Base-by-base conservation (phyloP, 2,797 vertebrate genomes). In the Anabas testudineus region DNA sequence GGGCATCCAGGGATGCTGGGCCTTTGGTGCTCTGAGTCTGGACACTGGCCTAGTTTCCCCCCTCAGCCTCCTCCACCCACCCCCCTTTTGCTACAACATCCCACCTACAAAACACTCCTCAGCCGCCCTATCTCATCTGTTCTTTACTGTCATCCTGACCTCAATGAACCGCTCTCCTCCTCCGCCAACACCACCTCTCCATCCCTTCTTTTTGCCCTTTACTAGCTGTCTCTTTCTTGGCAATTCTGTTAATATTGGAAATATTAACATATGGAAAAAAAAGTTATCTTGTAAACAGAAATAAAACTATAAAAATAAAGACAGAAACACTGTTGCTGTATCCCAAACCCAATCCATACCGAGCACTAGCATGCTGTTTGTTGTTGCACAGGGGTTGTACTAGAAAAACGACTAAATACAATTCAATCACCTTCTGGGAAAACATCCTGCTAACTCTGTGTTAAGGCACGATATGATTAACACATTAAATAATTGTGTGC, bases 41-140 rank as follows among this genome's bases (percentile, higher is more conserved):
- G 93, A 93, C 92, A 94, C 84, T 93, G 93, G 93, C 94, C 94
- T 95, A 94, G 91, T 92, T 94, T 90, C 83, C 43, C 60, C 32
- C 49, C 48, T 26, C 36, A 42, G 43, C 62, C 46, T n/a, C 49
- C 56, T 43, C n/a, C 36, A 32, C 56, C 39, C 8, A 19, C 51
- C 24, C 41, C 18, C 56, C 53, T 60, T 55, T 74, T 64, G 77
- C 63, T 53, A 69, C 66, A 83, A 85, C 83, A 89, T 85, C 82
- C 82, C 90, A 91, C 87, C 90, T 90, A 91, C 84, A 89, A 89
- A 91, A 90, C 79, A 82, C 86, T 91, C 71, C 81, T 85, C 88
- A 85, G 86, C 90, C 65, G 59, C 83, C 68, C 73, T 73, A 81
- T 87, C 92, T 93, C 90, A 91, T 92, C 90, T 87, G 88, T 92